Base-by-base conservation (phyloP, 2,113 vertebrate species). In the Gadus chalcogrammus region DNA sequence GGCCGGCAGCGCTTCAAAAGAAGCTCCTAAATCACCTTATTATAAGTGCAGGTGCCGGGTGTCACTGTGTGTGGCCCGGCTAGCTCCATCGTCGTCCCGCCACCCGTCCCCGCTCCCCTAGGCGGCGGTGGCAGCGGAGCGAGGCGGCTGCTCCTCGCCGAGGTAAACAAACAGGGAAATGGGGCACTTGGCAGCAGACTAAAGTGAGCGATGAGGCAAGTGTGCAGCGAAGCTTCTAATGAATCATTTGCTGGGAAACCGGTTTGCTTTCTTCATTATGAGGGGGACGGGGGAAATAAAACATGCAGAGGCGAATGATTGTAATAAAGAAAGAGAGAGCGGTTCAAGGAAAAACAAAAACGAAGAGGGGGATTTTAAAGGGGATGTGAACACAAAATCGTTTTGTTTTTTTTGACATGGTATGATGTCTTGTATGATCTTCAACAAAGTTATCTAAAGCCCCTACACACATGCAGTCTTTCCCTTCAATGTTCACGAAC, bases 131-230 rank as follows among this genome's bases (percentile, higher is more conserved):
- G 76, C 82, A 82, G 82, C 53, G 15, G 64, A 84, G 85, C 75
- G 75, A 69, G 13, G 18, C 64, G 22, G 60, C 6, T 20, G 22
- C 61, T 62, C 61, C 24, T 72, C 59, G 38, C 77, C 84, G 84
- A 80, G 85, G 83, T 89, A 89, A 91, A 88, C 88, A 90, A 84
- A 87, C 70, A 75, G 82, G 84, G 74, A 87, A 89, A 90, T 87
- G 86, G 83, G 88, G 88, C 84, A 88, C 81, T 88, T 89, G 90
- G 88, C 84, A 89, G 82, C 71, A 61, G 71, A 84, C 62, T 82
- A 74, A 84, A 88, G 87, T 87, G 88, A 88, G 84, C 79, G 84
- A 88, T 89, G 87, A 88, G 81, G 82, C 84, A 86, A 91, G 84
- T 89, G 84, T 86, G 84, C 84, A 79, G 78, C 82, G 86, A 88